Conservation (phyloP, 2,797 vertebrate genomes). For the Bradypodion pumilum region DNA sequence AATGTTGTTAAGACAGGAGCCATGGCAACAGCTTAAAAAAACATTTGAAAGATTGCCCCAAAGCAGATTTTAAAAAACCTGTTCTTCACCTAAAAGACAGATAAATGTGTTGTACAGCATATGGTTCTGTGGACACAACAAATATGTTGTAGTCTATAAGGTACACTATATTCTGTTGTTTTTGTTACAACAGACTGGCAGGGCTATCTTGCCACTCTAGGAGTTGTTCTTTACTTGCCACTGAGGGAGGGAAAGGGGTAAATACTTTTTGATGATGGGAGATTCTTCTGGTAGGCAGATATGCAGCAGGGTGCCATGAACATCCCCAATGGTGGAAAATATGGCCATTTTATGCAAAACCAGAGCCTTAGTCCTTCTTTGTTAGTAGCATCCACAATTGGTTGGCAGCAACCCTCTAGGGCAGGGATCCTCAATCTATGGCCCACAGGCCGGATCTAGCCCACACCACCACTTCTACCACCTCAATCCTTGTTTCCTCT, state of each 20-base stretch:
- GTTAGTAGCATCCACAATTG: too few relatives aligned
- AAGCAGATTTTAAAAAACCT: neutral
- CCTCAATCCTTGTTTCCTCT: too few relatives aligned
- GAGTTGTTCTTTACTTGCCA: neutral
- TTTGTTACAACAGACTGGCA: neutral
- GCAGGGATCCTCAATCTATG: too few relatives aligned
- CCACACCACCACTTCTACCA: too few relatives aligned
- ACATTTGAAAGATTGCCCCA: neutral
- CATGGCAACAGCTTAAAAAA: slow-evolving; percentile 3
- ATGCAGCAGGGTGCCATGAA: neutral
- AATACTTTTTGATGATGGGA: neutral
- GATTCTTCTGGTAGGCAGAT: neutral
- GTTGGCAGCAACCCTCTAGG: too few relatives aligned
- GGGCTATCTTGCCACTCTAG: neutral
- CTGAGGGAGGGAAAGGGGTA: neutral
- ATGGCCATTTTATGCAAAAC: too few relatives aligned
- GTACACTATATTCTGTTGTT: neutral
- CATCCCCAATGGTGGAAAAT: too few relatives aligned
- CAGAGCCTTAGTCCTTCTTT: too few relatives aligned
- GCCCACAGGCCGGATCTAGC: too few relatives aligned
- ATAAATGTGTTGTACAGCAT: neutral
- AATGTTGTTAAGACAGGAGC: slow-evolving; percentile 9
- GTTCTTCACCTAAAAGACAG: neutral
- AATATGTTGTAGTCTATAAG: neutral
- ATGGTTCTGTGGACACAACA: neutral